These are phyloP conservation scores for Rhineura floridana DNA, from an alignment of 2,113 vertebrate species.

Conservation along the genomic window DNA sequence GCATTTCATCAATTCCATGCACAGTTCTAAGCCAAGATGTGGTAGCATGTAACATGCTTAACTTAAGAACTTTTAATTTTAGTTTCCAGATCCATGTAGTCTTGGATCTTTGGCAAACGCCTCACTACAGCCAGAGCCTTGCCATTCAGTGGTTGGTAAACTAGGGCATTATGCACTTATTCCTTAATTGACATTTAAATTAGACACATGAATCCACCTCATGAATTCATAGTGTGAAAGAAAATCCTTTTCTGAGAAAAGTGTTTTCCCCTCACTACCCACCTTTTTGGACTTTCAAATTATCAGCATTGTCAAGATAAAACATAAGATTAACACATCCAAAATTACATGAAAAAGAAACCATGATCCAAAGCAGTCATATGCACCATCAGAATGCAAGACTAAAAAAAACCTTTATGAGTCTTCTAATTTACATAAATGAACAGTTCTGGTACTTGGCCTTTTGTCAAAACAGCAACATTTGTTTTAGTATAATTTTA, in stretches of 20 bases:
- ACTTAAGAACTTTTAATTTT: neutral
- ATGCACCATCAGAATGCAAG: neutral
- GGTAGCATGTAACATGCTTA: neutral
- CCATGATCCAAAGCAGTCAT: no score
- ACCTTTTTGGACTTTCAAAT: neutral
- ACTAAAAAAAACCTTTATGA: neutral
- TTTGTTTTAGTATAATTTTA: neutral
- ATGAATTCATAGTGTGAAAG: neutral
- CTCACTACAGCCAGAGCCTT: neutral
- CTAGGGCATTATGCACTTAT: neutral
- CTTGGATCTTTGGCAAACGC: neutral
- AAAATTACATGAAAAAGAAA: neutral
- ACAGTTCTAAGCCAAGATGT: neutral
- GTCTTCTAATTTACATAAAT: neutral
- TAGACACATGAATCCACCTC: neutral
- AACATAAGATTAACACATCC: neutral
- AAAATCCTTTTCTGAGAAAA: neutral
- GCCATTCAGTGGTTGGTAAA: neutral
- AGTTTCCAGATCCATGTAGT: neutral
- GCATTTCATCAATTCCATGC: neutral
- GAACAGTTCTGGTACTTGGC: neutral
- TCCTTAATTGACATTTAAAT: neutral
- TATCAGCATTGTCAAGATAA: neutral
- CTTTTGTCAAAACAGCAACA: neutral
- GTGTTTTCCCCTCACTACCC: neutral